A percentile compares a stretch with the other conserved stretches of the same genome.
Evolutionary conservation across 1,140 invertebrate species (phyloP).

Genomic region (Hormaphis cornu): DNA sequence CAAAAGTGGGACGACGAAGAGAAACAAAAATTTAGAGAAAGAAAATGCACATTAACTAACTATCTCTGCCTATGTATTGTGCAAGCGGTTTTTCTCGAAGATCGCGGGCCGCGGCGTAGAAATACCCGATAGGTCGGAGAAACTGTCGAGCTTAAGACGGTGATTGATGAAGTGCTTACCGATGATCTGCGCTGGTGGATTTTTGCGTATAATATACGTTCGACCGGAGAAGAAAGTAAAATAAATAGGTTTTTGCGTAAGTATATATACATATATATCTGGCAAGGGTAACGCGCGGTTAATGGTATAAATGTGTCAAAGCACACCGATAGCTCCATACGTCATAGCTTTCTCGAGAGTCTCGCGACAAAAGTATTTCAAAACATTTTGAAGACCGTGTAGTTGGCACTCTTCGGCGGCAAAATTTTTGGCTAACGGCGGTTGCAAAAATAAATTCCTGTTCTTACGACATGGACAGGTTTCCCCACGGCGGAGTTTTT

Average conservation of each 20-base stretch:
- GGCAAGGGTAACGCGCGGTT: neutral
- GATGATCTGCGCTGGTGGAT: neutral
- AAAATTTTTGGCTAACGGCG: no score
- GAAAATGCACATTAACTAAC: conserved; percentile 4
- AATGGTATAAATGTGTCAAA: conserved; percentile 13
- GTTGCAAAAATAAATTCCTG: no score
- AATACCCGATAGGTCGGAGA: no score
- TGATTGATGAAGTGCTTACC: conserved; percentile 22
- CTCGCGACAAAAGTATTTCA: neutral
- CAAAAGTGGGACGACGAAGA: neutral
- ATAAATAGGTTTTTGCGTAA: neutral
- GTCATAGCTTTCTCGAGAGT: neutral
- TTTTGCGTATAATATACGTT: neutral
- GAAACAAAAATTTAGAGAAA: no score
- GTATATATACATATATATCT: no score
- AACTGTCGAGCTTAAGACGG: conserved; percentile 9
- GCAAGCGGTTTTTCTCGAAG: neutral
- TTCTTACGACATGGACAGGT: no score
- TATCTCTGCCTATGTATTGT: neutral
- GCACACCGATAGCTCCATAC: neutral
- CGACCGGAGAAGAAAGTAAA: neutral
- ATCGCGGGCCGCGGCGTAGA: neutral
- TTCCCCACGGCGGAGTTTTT: no score
- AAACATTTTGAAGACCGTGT: neutral
- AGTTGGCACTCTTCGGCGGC: neutral